Evolutionary conservation across 1,140 invertebrate genomes (phyloP).

Genomic region (Diprion similis): DNA sequence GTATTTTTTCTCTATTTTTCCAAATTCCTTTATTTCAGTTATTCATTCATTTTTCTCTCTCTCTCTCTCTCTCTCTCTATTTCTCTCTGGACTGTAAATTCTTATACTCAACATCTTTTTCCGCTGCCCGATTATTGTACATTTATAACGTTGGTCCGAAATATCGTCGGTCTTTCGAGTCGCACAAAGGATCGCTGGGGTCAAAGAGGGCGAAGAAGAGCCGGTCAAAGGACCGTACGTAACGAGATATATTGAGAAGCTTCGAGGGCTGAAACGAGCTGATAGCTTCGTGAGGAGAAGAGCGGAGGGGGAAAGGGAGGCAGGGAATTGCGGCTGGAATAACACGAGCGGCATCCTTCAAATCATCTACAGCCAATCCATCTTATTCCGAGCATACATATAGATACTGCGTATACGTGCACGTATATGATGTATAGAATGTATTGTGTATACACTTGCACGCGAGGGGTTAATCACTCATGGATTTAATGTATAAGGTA

Average conservation of each 20-base stretch:
- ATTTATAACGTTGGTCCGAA: not conserved
- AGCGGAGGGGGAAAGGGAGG: not conserved
- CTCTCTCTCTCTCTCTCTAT: not conserved
- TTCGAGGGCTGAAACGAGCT: not conserved
- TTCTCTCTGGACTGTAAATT: not conserved
- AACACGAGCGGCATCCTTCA: not conserved
- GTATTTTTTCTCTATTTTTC: too few species aligned
- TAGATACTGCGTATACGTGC: not conserved
- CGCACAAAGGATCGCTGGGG: not conserved
- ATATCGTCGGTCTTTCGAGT: not conserved
- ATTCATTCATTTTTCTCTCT: too few species aligned
- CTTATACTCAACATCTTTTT: too few species aligned
- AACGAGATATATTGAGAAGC: conserved; percentile 5
- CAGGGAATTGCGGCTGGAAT: not conserved
- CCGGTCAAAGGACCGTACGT: conserved; percentile 26
- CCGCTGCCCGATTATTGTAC: too few species aligned
- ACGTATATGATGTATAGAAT: not conserved
- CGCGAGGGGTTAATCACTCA: too few species aligned
- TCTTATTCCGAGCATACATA: not conserved
- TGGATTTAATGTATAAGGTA: too few species aligned
- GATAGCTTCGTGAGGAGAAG: too few species aligned
- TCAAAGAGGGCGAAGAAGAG: not conserved
- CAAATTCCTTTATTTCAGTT: too few species aligned
- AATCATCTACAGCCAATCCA: conserved; percentile 2
- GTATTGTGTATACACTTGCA: too few species aligned